Base-by-base conservation (phyloP, 2,113 vertebrate species). In the Sphyrna mokarran region DNA sequence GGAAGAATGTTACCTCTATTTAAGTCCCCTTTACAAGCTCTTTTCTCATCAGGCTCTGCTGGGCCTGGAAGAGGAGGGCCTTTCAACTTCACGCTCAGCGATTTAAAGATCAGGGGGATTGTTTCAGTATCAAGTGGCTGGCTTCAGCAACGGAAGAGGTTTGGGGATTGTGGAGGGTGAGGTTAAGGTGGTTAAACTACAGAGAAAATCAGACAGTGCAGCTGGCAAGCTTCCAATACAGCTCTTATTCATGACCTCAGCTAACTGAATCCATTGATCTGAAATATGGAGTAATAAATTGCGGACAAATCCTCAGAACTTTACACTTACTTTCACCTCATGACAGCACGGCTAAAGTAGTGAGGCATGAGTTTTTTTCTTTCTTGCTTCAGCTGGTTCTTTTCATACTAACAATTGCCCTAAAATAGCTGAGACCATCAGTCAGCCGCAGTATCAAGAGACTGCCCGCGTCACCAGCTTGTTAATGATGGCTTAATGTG, bases 401-500 rank as follows among this genome's bases (percentile, higher is more conserved):
- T 61, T 91, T 86, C 5, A 87, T 76, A 13, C 72, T 13, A 76
- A 76, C 72, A 76, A 89, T 54, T 58, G 86, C 43, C 11, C 9
- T 89, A 48, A 89, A 89, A 61, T 89, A 89, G 86, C 86, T 89
- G 22, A 26, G 86, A 54, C 58, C 86, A 58, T 89, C 86, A 89
- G 86, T 89, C 43, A 89, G 23, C 48, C 40, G 86, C 22, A 54
- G 86, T 58, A 26, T 40, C 54, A 58, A 89, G 43, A 89, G 86
- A 89, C 86, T 58, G 86, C 86, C 23, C 86, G 40, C 86, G 86
- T 89, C 86, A 89, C 43, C 43, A 58, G 48, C 23, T 89, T 48
- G 86, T 54, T 89, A 89, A 89, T 58, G 86, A 58, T 89, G 86
- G 23, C 86, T 89, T 89, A 89, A 89, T 89, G 43, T 89, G 86